These are phyloP conservation scores for Arenaria interpres DNA, from an alignment of 2,113 vertebrate species.

Conservation along the genomic window DNA sequence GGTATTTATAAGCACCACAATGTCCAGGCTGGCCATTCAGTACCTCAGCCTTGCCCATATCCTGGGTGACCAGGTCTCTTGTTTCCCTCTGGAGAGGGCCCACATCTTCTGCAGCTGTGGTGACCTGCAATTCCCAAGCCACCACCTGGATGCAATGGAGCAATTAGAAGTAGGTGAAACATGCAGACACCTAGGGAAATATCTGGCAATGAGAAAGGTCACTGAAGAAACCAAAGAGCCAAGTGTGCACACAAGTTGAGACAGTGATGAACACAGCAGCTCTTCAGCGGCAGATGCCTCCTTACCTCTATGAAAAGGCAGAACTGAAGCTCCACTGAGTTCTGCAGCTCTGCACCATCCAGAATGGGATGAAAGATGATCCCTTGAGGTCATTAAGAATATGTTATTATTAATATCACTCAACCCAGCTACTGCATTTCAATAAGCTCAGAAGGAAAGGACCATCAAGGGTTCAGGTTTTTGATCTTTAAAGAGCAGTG, in stretches of 20 bases:
- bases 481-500: not conserved
- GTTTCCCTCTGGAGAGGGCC: no score
- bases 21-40: not conserved
- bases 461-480: not conserved
- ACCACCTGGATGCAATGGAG: not conserved
- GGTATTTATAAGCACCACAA: not conserved
- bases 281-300: not conserved
- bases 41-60: no score
- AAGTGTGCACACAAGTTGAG: rapidly evolving
- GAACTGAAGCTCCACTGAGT: not conserved
- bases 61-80: no score
- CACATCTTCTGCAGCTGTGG: not conserved
- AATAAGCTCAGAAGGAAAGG: not conserved
- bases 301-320: not conserved
- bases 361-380: not conserved
- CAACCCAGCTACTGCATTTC: not conserved
- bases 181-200: not conserved
- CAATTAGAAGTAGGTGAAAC: not conserved
- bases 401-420: not conserved
- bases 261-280: not conserved
- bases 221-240: not conserved
- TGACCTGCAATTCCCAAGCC: not conserved
- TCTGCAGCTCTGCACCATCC: not conserved
- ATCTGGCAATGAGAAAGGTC: not conserved
- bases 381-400: not conserved